phyloP scores from a whole-genome alignment of 2,113 vertebrate genomes.

The Phaetusa simplex region DNA sequence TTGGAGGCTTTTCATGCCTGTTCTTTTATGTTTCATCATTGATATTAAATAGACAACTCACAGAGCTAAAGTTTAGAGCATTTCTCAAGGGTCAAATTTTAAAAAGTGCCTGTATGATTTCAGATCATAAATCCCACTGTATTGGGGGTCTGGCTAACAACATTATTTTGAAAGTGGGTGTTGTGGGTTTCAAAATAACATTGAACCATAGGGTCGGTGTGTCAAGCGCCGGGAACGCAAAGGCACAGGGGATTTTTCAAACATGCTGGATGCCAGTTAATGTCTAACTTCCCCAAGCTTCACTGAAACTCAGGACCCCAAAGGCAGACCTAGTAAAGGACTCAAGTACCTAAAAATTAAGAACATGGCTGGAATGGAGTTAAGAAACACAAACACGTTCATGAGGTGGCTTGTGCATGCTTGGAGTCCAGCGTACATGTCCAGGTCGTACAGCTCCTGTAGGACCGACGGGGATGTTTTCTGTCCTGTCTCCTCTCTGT shows the following conservation, averaged over 20 bases:
- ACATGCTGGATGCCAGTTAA: not conserved
- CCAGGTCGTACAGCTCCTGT: not conserved
- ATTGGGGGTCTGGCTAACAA: not conserved
- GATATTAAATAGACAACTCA: slow-evolving; percentile 20
- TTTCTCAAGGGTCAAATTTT: slow-evolving; percentile 5
- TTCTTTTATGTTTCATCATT: slow-evolving; percentile 6
- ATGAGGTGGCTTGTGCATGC: not conserved
- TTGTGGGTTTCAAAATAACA: not conserved
- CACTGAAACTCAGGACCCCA: not conserved
- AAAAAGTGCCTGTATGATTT: not conserved
- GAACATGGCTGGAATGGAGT: not conserved
- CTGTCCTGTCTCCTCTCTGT: not conserved
- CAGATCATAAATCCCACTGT: not conserved
- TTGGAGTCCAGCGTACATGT: not conserved
- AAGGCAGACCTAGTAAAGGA: not conserved
- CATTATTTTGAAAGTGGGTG: not conserved
- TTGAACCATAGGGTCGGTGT: not conserved
- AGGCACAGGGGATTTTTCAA: not conserved
- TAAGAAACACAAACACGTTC: not conserved
- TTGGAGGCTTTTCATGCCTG: not conserved
- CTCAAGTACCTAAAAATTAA: not conserved
- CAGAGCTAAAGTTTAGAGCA: not conserved
- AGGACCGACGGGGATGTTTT: not conserved
- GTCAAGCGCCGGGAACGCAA: not conserved
- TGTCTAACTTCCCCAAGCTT: not conserved